Base-by-base conservation (phyloP, 2,797 vertebrate genomes). In the Crocidura indochinensis region DNA sequence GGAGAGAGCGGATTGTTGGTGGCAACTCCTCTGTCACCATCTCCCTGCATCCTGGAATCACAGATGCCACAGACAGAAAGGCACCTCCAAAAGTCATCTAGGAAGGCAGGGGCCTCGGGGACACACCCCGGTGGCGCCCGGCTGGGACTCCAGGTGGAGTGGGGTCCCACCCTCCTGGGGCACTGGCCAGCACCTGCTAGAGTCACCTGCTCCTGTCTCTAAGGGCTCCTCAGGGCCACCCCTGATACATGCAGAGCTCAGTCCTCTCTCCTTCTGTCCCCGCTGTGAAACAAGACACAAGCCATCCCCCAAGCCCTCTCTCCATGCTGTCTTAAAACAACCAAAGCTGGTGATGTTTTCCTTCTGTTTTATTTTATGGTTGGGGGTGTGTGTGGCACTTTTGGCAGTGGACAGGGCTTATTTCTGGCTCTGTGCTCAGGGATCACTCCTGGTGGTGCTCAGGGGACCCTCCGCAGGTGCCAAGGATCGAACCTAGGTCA, bases 31-130 rank as follows among this genome's bases (percentile, higher is more conserved):
- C 47, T 60, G 29, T 82, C 94, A 82, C 51, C 80, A 83, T 90
- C 88, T 38, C 0, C 64, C 81, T 80, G 93, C 93, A 82, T 96
- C 96, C 96, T 95, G 94, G 93, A 91, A 84, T 74, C 87, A 62
- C 60, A 86, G 94, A 96, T 95, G 92, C 94, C 96, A 0, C 95
- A 97, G 96, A 96, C 96, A 96, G 90, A 80, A 95, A 96, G 96
- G 96, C 96, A 97, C 96, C 96, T 93, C 81, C 83, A 90, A 96
- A 96, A 96, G 96, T 95, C 96, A 90, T 93, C 85, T 95, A 94
- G 95, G 96, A 96, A 95, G 95, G 93, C 95, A 95, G 83, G 80
- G 95, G 65, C 91, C 10, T 0, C 1, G 47, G 62, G 47, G 73
- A 65, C 60, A 68, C 20, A 10, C 75, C 75, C 84, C 60, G 60